phyloP scores from a whole-genome alignment of 2,797 vertebrate species.

The Eulemur albifrons region DNA sequence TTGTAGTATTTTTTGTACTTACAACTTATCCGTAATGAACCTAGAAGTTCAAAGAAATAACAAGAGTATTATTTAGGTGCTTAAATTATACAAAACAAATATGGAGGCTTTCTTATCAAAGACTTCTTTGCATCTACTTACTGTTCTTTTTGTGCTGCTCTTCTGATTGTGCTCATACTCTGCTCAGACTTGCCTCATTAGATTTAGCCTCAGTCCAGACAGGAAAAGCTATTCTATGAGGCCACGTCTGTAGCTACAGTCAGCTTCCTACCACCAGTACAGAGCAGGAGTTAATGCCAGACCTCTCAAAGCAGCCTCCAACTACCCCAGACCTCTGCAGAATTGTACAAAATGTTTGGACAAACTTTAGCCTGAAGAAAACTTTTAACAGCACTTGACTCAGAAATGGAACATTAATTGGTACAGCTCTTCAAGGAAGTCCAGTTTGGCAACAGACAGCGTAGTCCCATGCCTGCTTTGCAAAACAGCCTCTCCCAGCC shows the following conservation, averaged over 20 bases:
- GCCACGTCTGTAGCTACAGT: not conserved
- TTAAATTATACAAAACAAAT: not conserved
- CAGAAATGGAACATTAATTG: slow-evolving; percentile 64
- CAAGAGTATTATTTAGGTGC: not conserved
- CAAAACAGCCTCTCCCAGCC: slow-evolving; percentile 37
- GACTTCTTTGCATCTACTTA: not conserved
- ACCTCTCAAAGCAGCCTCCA: not conserved
- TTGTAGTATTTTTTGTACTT: not conserved
- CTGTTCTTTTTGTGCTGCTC: not conserved
- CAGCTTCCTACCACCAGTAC: not conserved
- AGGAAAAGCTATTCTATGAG: not conserved
- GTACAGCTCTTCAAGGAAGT: slow-evolving; percentile 47
- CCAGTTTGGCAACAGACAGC: slow-evolving; percentile 55
- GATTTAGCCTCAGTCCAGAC: slow-evolving; percentile 17
- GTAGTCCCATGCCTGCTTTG: not conserved
- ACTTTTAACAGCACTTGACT: slow-evolving; percentile 42
- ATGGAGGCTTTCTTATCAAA: not conserved
- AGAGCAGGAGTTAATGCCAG: not conserved
- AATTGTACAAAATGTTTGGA: slow-evolving; percentile 49
- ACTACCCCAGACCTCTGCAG: not conserved
- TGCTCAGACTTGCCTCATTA: slow-evolving; percentile 17
- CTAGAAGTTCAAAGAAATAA: not conserved
- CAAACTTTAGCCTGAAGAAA: slow-evolving; percentile 46
- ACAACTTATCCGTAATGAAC: not conserved
- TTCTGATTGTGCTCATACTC: not conserved